Evolutionary conservation across 2,888 invertebrate genomes (phyloP), one percentile per base, ranked within the genome.

Genomic region (Dioctria linearis): DNA sequence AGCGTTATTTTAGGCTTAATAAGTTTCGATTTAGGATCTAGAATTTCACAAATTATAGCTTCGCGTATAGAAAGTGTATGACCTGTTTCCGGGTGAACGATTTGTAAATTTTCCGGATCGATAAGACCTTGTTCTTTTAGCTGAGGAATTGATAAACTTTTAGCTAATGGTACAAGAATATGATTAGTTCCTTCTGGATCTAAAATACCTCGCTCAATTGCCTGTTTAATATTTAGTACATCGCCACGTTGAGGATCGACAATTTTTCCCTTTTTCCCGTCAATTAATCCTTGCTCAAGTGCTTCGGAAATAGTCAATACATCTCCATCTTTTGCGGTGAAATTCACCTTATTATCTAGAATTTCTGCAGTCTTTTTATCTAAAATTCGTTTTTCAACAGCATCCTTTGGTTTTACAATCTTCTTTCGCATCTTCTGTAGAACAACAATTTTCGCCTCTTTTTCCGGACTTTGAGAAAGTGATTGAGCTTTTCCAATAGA

Each of bases 61-160:
- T 97, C 95, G 84, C 93, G 91, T 82, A 97, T 90, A 80, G 94
- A 93, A 78, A 97, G 90, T 82, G 93, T 92, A 84, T 91, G 92
- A 3, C 97, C 97, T 39, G 95, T 95, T 89, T 96, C 96, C 3
- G 97, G 96, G 88, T 97, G 97, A 83, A 97, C 92, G 81, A 96
- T 93, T 89, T 94, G 94, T 82, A 93, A 92, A 11, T 92, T 92
- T 46, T 89, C 88, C 4, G 92, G 92, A 87, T 95, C 95, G 83
- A 97, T 91, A 49, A 97, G 91, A 69, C 98, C 98, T 89, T 97
- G 96, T 83, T 93, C 92, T 83, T 96, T 92, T 65, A 98, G 91
- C 89, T 96, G 95, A 8, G 96, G 94, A 84, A 97, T 91, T 0
- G 96, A 94, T 13, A 97, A 90, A 86, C 95, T 95, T 86, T 93